phyloP scores from a whole-genome alignment of 2,888 invertebrate species.

The Limnephilus marmoratus region DNA sequence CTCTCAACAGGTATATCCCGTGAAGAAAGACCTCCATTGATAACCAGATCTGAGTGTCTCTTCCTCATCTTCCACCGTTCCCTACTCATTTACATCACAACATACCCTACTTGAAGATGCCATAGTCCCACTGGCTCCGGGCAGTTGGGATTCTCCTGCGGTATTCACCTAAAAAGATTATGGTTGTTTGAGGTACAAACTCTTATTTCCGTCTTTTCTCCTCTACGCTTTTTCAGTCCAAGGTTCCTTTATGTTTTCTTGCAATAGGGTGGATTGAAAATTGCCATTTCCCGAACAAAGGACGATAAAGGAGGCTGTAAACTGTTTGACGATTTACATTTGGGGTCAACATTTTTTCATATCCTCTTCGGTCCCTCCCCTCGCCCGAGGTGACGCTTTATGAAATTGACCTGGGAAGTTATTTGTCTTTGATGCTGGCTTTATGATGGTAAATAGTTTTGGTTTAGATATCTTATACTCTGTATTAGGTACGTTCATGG shows the following conservation, averaged over 20 bases:
- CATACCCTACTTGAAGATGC: background rate
- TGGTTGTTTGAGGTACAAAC: background rate
- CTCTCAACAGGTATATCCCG: too few relatives aligned
- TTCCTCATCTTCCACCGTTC: background rate
- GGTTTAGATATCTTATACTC: background rate
- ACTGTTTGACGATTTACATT: slow-evolving; percentile 51
- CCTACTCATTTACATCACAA: background rate
- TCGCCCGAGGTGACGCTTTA: slow-evolving; percentile 40
- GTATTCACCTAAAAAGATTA: background rate
- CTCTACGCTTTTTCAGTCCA: background rate
- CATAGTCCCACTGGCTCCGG: too few relatives aligned
- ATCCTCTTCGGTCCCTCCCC: slow-evolving; percentile 10
- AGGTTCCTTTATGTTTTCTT: slow-evolving; percentile 34
- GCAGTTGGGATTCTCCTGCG: too few relatives aligned
- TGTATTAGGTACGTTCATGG: background rate
- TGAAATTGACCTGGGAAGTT: slow-evolving; percentile 42
- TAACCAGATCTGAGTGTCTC: background rate
- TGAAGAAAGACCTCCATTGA: too few relatives aligned
- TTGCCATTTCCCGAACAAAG: slow-evolving; percentile 49
- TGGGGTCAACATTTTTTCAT: slow-evolving; percentile 48
- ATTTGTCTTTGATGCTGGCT: slow-evolving; percentile 33
- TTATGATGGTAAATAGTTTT: background rate
- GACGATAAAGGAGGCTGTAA: slow-evolving; percentile 42
- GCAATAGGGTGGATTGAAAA: slow-evolving; percentile 41
- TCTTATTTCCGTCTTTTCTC: background rate